Percentiles rank a stretch among this genome's conserved stretches.
Conservation (phyloP, 2,888 invertebrate species). For the Andrena fulva region DNA sequence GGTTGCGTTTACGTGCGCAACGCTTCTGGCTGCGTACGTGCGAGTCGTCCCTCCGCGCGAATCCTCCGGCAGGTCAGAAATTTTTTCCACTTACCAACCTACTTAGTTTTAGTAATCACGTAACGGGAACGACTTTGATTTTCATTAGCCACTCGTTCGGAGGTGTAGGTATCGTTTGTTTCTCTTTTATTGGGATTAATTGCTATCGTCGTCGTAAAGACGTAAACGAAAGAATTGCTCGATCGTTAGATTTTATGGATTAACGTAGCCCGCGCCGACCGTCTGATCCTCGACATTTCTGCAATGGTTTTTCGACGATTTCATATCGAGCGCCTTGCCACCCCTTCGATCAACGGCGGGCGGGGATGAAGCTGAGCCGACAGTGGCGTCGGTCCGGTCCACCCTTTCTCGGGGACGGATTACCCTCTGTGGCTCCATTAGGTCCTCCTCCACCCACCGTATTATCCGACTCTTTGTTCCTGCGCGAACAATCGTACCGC, state of each 20-base stretch:
- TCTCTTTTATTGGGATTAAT: conserved; percentile 11
- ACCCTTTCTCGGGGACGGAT: conserved; percentile 72
- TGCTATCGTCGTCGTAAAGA: background rate
- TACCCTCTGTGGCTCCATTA: conserved; percentile 61
- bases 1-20: conserved; percentile 52
- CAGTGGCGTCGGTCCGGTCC: conserved; percentile 70
- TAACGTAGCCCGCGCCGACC: conserved; percentile 15
- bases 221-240: conserved; percentile 24
- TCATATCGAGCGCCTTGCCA: conserved; percentile 77
- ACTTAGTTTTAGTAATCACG: conserved; percentile 4
- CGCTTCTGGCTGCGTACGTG: conserved; percentile 33
- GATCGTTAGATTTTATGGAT: conserved; percentile 8
- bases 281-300: conserved; percentile 57
- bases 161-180: conserved; percentile 15
- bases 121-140: too few relatives aligned
- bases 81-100: conserved; percentile 12
- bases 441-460: conserved; percentile 47
- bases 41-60: background rate
- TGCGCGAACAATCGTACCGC: background rate
- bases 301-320: conserved; percentile 75
- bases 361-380: conserved; percentile 72
- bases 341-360: conserved; percentile 62
- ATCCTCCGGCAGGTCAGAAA: background rate
- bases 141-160: background rate
- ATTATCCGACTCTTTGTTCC: conserved; percentile 45